A percentile compares a stretch with the other conserved stretches of the same genome.
phyloP scores from a whole-genome alignment of 2,113 vertebrate genomes.

The Petromus typicus region DNA sequence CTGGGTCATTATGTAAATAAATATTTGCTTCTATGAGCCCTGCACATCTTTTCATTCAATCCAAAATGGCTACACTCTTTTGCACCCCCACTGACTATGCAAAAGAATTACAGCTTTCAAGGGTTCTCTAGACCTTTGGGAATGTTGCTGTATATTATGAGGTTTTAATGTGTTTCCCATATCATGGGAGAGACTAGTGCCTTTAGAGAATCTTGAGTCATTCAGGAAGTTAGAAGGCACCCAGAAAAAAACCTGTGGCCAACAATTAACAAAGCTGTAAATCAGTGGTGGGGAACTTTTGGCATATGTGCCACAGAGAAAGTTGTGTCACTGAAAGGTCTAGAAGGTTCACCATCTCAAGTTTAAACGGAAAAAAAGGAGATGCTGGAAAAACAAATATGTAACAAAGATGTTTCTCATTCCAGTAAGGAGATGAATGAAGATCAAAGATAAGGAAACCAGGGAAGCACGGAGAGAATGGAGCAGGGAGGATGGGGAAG shows the following conservation, averaged over 20 bases:
- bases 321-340: background rate
- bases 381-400: background rate
- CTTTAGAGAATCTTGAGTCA: background rate
- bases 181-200: background rate
- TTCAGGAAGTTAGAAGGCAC: background rate
- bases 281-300: background rate
- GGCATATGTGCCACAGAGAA: background rate
- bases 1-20: too few relatives aligned
- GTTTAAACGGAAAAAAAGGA: background rate
- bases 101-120: background rate
- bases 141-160: background rate
- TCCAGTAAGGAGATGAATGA: background rate
- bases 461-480: background rate
- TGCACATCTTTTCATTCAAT: background rate
- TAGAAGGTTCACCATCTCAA: background rate
- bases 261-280: background rate
- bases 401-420: too few relatives aligned
- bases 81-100: background rate
- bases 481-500: background rate
- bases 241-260: background rate
- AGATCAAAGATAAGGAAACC: background rate
- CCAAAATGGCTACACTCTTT: background rate
- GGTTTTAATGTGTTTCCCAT: background rate
- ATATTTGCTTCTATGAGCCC: background rate
- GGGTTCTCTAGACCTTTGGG: background rate